phyloP scores from a whole-genome alignment of 2,888 invertebrate species.

The Venustoraphidia nigricollis region DNA sequence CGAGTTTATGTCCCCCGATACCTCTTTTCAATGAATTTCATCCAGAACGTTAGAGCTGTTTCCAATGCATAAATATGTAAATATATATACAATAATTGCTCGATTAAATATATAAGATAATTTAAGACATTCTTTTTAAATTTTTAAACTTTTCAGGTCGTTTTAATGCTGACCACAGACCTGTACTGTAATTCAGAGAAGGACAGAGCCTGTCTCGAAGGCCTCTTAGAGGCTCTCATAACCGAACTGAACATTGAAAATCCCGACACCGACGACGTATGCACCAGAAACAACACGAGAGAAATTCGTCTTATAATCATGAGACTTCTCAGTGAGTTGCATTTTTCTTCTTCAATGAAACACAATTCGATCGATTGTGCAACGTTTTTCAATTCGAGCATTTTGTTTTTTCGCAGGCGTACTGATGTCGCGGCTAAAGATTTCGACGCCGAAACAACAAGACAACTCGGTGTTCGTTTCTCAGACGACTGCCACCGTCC shows the following conservation, averaged over 20 bases:
- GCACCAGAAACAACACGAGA: slow-evolving; percentile 52
- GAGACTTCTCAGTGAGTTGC: slow-evolving; percentile 61
- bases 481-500: slow-evolving; percentile 49
- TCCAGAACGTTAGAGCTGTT: too few species aligned
- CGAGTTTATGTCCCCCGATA: too few species aligned
- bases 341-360: not conserved
- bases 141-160: slow-evolving; percentile 35
- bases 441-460: slow-evolving; percentile 28
- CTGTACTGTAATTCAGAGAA: slow-evolving; percentile 72
- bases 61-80: too few species aligned
- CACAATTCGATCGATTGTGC: not conserved
- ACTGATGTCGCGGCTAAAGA: slow-evolving; percentile 61
- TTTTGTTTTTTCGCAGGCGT: slow-evolving; percentile 34
- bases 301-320: slow-evolving; percentile 83
- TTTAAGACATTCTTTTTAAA: too few species aligned
- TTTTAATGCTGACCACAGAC: slow-evolving; percentile 79
- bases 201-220: slow-evolving; percentile 63
- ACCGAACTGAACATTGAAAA: slow-evolving; percentile 52
- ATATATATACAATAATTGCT: too few species aligned
- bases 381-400: not conserved
- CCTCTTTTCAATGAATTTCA: too few species aligned
- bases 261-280: slow-evolving; percentile 34
- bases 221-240: slow-evolving; percentile 56
- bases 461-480: slow-evolving; percentile 45
- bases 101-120: too few species aligned